Base-by-base conservation (phyloP, 2,888 invertebrate genomes). In the Torymus tubicola region DNA sequence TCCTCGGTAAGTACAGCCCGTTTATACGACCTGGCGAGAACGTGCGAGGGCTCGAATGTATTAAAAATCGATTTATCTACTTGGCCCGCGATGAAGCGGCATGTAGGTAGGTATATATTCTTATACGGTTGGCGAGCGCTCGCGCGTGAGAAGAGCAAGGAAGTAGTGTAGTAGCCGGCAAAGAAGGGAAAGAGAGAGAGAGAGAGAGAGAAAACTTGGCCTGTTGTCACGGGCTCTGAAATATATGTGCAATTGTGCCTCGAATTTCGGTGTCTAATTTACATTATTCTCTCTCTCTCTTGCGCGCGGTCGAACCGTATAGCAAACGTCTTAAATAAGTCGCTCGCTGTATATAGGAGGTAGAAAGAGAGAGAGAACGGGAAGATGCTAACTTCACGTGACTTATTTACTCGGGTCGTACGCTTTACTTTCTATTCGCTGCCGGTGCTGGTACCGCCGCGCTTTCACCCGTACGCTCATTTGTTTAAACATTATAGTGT, bases 231-330 rank as follows among this genome's bases (percentile, higher is more conserved):
- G 13, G 16, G 18, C 12, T 16, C 24, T 18, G 60, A 42, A 75
- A 68, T 31, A 75, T 75, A 68, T 61, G 76, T 42, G 63, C 76
- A 18, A 76, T 76, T 76, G 76, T 76, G 63, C 55, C 63, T 69
- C 53, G 70, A 77, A 77, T 70, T 77, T 77, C 70, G 64, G 63
- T 63, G 16, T 21, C 58, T 61, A 68, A 69, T 76, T 69, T 76
- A 55, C 76, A 61, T 76, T 69, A 14, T 14, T 53, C 53, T 24
- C 42, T 12, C 31, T 0, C n/a, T n/a, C n/a, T n/a, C n/a, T n/a
- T 31, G 31, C 31, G 1, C 31, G 31, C 1, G 31, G 31, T 31
- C 31, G 31, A 31, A 31, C 31, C 31, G 31, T 18, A 18, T 57
- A 21, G 75, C 75, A 55, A 16, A 8, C 5, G 50, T n/a, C 67